Conservation (phyloP, 2,888 invertebrate species). For the Chalcosyrphus nemorum region DNA sequence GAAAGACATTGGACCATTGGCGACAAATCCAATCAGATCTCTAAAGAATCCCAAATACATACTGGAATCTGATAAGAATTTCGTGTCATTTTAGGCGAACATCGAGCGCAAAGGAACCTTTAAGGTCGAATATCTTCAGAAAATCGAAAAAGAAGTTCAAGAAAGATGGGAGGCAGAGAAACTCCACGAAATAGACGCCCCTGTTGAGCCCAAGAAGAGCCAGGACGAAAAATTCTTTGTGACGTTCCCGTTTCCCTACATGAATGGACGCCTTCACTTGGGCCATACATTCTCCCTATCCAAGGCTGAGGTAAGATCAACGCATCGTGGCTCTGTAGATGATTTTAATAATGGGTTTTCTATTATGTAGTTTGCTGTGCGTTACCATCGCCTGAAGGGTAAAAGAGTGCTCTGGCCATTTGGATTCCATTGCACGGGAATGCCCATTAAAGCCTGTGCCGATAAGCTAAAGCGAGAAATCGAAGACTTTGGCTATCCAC, state of each 20-base stretch:
- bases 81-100: slow-evolving; percentile 76
- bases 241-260: slow-evolving; percentile 99
- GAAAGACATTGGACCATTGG: too few species aligned
- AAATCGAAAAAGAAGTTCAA: slow-evolving; percentile 94
- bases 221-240: slow-evolving; percentile 92
- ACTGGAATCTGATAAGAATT: not conserved
- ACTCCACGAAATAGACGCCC: slow-evolving; percentile 92
- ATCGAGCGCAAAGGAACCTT: slow-evolving; percentile 95
- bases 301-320: slow-evolving; percentile 92
- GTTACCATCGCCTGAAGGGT: slow-evolving; percentile 96
- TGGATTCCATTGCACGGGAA: slow-evolving; percentile 99
- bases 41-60: not conserved
- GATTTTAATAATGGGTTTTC: not conserved
- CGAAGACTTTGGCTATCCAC: slow-evolving; percentile 95
- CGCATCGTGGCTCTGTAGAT: not conserved
- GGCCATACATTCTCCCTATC: slow-evolving; percentile 98
- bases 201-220: slow-evolving; percentile 83
- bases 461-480: slow-evolving; percentile 98
- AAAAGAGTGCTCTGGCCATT: slow-evolving; percentile 97
- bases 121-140: slow-evolving; percentile 95
- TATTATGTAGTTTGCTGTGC: slow-evolving; percentile 92
- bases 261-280: slow-evolving; percentile 99
- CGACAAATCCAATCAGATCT: not conserved
- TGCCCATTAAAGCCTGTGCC: slow-evolving; percentile 99
- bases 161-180: slow-evolving; percentile 91